Conservation (phyloP, 2,888 invertebrate species). For the Drosophila fungiperda region DNA sequence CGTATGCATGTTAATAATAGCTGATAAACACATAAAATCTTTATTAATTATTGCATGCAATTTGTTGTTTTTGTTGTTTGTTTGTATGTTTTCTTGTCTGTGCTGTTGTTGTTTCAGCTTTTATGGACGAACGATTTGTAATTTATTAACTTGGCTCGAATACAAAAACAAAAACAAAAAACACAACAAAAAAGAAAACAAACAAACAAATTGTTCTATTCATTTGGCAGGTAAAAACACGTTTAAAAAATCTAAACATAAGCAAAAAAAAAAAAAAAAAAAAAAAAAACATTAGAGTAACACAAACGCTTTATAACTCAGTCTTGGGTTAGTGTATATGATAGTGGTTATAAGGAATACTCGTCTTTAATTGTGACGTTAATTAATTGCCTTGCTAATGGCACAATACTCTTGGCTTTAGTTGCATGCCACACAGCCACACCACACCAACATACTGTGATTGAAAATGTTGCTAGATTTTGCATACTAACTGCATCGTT, state of each 20-base stretch:
- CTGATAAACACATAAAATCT: conserved; percentile 54
- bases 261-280: not conserved
- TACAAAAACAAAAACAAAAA: conserved; percentile 15
- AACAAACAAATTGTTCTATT: conserved; percentile 32
- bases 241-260: conserved; percentile 26
- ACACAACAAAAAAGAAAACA: conserved; percentile 10
- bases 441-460: not conserved
- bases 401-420: conserved; percentile 55
- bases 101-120: conserved; percentile 28
- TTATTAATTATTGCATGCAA: conserved; percentile 59
- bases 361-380: conserved; percentile 58
- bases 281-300: conserved; percentile 1
- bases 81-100: conserved; percentile 43
- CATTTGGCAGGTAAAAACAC: conserved; percentile 29
- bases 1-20: conserved; percentile 43
- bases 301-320: conserved; percentile 12
- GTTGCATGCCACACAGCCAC: conserved; percentile 58
- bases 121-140: conserved; percentile 62
- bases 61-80: conserved; percentile 41
- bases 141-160: conserved; percentile 57
- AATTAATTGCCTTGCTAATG: conserved; percentile 68
- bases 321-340: conserved; percentile 8
- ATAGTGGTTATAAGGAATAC: conserved; percentile 20
- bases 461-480: conserved; percentile 11
- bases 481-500: conserved; percentile 38